These are phyloP conservation scores for Odobenus rosmarus DNA, from an alignment of 2,113 vertebrate genomes.

Conservation along the genomic window DNA sequence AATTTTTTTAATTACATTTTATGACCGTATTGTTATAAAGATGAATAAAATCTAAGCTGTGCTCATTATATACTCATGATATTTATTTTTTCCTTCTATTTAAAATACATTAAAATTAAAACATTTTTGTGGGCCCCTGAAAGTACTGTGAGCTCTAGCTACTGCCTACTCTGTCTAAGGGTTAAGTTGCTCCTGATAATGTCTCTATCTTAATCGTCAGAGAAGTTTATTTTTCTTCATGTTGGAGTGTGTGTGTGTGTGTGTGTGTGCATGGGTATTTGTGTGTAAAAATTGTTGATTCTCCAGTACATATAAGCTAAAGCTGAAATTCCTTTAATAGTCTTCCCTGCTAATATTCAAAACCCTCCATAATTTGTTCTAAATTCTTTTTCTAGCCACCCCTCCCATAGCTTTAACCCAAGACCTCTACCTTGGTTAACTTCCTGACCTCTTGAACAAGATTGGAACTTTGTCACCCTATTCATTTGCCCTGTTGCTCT, in stretches of 20 bases:
- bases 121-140: background rate
- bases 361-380: background rate
- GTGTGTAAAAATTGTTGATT: background rate
- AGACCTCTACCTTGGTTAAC: background rate
- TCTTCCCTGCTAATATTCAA: background rate
- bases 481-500: background rate
- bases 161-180: background rate
- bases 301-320: background rate
- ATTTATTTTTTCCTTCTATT: background rate
- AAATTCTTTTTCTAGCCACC: conserved; percentile 7
- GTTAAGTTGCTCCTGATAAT: background rate
- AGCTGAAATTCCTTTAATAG: background rate
- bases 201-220: background rate
- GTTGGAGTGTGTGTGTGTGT: background rate
- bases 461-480: background rate
- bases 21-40: background rate
- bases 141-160: background rate
- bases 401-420: background rate
- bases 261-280: background rate
- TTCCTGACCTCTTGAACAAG: background rate
- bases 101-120: conserved; percentile 38
- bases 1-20: background rate
- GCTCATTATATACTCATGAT: background rate
- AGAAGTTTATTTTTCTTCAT: background rate
- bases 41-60: background rate